Evolutionary conservation across 2,797 vertebrate species (phyloP), one percentile per base, ranked within the genome.

Genomic region (Enteromius radiatus): DNA sequence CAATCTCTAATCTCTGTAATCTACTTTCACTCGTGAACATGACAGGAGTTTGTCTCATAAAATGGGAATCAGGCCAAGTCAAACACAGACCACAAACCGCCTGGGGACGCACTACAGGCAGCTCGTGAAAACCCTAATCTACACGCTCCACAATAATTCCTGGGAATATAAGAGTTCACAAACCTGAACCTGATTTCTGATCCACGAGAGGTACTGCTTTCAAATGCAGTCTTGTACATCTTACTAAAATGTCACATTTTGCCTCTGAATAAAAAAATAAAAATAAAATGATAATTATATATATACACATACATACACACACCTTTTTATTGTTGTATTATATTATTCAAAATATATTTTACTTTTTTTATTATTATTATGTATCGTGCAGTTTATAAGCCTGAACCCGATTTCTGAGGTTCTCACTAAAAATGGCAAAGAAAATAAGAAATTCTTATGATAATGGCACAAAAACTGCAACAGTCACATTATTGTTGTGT

Each of bases 1-100:
- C 85, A 84, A 70, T 77, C 84, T 82, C 52, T 85, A 75, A 85
- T 85, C 80, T 83, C 84, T 64, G 56, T 83, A 83, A 86, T 83
- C 80, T 70, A 83, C 64, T 78, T 76, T 45, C 75, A 59, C 84
- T 76, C 15, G 15, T 47, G 52, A 69, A 76, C 78, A 79, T 19
- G 45, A 75, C 69, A 73, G 49, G 70, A 59, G 52, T 45, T 70
- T 33, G 68, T 71, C 64, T 85, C 78, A 80, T 79, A 71, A 56
- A 70, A 74, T 26, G 17, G 21, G 23, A 83, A 83, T 80, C 38
- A 76, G 74, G 79, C 59, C 79, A 78, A 31, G 15, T 75, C 54
- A 43, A 64, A 69, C 73, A 38, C 59, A 3, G 52, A 11, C 21
- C 59, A 82, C 70, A 38, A 68, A 21, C 21, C 8, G 52, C 68